Evolutionary conservation across 2,797 vertebrate genomes (phyloP).

Genomic region (Cyclopterus lumpus): DNA sequence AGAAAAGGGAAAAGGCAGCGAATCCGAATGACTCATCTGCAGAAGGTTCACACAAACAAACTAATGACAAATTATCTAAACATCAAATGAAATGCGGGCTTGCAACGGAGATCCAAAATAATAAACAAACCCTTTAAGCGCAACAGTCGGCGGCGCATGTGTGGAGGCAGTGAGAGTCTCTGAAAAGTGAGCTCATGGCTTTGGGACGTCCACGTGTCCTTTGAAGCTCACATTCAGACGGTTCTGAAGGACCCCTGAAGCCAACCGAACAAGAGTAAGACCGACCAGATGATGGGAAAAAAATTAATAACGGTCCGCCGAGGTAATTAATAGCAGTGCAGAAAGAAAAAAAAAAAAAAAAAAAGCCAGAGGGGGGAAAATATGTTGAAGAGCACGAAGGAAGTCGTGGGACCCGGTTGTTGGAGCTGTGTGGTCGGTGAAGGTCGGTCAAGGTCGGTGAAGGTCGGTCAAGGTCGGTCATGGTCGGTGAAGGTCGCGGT

Average conservation of each 20-base stretch:
- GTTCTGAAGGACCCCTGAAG: background rate
- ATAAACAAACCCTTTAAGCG: background rate
- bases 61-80: background rate
- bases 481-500: constrained; percentile 8
- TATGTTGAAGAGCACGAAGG: background rate
- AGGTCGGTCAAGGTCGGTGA: constrained; percentile 2
- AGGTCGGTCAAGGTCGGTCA: background rate
- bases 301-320: background rate
- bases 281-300: constrained; percentile 35
- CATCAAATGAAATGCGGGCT: constrained; percentile 4
- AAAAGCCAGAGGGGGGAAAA: background rate
- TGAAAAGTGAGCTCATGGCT: background rate
- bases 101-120: background rate
- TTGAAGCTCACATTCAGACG: constrained; percentile 22
- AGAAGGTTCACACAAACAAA: constrained; percentile 5
- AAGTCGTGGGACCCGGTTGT: background rate
- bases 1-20: background rate
- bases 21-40: background rate
- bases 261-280: constrained; percentile 8
- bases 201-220: background rate
- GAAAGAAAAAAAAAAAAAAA: no score
- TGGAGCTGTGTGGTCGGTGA: background rate
- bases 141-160: background rate
- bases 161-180: constrained; percentile 4
- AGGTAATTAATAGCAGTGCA: constrained; percentile 18